A percentile compares a stretch with the other conserved stretches of the same genome.
Evolutionary conservation across 2,888 invertebrate genomes (phyloP).

Genomic region (Nemoura dubitans): DNA sequence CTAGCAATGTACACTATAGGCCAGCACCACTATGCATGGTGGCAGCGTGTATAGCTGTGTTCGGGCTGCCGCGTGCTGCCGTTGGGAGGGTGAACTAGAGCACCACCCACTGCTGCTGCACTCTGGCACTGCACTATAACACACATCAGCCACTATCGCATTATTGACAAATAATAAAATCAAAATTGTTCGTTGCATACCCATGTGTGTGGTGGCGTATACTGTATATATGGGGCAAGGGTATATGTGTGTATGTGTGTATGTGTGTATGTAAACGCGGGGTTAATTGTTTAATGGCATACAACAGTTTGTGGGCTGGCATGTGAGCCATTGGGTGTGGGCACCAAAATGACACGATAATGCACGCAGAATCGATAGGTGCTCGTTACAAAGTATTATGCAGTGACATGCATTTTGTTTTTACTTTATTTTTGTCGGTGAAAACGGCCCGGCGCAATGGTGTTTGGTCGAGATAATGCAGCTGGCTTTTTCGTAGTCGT

Average conservation of each 20-base stretch:
- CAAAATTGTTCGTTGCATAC: constrained; percentile 14
- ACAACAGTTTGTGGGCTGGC: neutral
- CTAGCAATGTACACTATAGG: constrained; percentile 43
- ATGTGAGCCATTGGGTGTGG: neutral
- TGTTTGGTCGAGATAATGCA: neutral
- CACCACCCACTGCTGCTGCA: constrained; percentile 24
- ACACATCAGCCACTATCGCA: constrained; percentile 22
- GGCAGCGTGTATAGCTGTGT: neutral
- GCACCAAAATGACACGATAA: constrained; percentile 18
- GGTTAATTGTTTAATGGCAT: constrained; percentile 23
- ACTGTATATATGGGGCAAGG: neutral
- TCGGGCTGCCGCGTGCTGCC: neutral
- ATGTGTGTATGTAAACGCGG: constrained; percentile 29
- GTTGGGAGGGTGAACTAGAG: constrained; percentile 28
- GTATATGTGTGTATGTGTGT: too few species aligned
- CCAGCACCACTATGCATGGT: constrained; percentile 27
- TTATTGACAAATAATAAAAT: constrained; percentile 41
- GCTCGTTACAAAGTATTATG: neutral
- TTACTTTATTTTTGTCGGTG: neutral
- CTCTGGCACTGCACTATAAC: constrained; percentile 17
- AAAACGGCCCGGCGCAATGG: neutral
- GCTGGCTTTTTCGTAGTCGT: neutral
- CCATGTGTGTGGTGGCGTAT: neutral
- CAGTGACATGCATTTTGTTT: neutral
- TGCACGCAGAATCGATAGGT: constrained; percentile 29